Conservation (phyloP, 1,140 invertebrate genomes). For the Mamestra configurata region DNA sequence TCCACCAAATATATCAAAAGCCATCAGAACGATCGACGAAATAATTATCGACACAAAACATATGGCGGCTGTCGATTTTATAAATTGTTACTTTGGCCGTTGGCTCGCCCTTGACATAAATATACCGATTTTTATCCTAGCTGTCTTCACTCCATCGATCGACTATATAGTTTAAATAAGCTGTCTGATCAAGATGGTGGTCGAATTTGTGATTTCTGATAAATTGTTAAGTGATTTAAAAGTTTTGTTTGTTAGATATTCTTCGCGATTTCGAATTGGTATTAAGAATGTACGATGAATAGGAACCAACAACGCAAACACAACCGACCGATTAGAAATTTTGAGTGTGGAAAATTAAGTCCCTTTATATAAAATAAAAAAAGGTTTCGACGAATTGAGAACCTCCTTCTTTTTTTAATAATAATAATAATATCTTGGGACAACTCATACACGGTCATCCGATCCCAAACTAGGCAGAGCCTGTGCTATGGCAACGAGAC, state of each 20-base stretch:
- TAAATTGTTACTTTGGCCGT: slow-evolving; percentile 38
- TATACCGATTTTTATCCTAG: slow-evolving; percentile 45
- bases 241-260: background rate
- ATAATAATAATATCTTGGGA: too few species aligned
- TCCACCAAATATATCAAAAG: background rate
- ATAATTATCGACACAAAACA: slow-evolving; percentile 18
- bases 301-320: too few species aligned
- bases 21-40: slow-evolving; percentile 1
- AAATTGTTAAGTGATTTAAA: background rate
- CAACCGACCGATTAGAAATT: too few species aligned
- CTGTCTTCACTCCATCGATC: slow-evolving; percentile 23
- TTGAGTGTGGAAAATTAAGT: too few species aligned
- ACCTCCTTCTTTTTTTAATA: too few species aligned
- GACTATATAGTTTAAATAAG: slow-evolving; percentile 14
- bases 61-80: slow-evolving; percentile 33
- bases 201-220: background rate
- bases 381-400: too few species aligned
- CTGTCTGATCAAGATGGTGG: slow-evolving; percentile 1
- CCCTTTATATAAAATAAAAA: too few species aligned
- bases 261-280: too few species aligned
- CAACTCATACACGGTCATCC: too few species aligned
- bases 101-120: slow-evolving; percentile 53
- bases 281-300: too few species aligned
- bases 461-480: too few species aligned
- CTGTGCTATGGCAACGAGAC: too few species aligned